These are phyloP conservation scores for Sebastes minor DNA, from an alignment of 2,797 vertebrate species.

Conservation along the genomic window DNA sequence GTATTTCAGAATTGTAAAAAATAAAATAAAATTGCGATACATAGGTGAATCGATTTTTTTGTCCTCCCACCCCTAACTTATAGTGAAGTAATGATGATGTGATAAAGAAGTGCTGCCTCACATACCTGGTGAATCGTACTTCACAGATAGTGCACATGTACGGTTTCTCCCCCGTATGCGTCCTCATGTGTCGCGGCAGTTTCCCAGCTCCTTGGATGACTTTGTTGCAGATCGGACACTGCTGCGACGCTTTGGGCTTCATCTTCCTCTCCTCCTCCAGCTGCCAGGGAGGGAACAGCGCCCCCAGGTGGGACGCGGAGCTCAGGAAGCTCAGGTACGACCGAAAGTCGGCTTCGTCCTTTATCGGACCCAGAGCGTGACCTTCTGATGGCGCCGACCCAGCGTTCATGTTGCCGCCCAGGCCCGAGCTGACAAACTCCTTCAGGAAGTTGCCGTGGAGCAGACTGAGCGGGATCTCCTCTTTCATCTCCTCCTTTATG, in stretches of 20 bases:
- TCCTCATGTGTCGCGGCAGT: slow-evolving; percentile 97
- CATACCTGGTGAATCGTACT: slow-evolving; percentile 98
- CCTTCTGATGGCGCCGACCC: slow-evolving; percentile 65
- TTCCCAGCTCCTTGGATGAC: slow-evolving; percentile 98
- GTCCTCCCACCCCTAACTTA: not conserved
- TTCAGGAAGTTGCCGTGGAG: slow-evolving; percentile 93
- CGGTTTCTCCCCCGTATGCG: slow-evolving; percentile 98
- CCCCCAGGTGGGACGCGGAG: slow-evolving; percentile 90
- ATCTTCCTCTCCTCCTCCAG: slow-evolving; percentile 97
- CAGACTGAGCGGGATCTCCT: slow-evolving; percentile 86
- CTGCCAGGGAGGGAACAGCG: slow-evolving; percentile 95
- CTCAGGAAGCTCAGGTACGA: slow-evolving; percentile 95
- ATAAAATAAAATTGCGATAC: too few relatives aligned
- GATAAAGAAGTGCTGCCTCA: not conserved
- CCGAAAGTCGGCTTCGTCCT: slow-evolving; percentile 92
- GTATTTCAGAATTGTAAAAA: too few relatives aligned
- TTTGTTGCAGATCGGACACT: slow-evolving; percentile 99
- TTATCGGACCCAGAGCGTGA: slow-evolving; percentile 87
- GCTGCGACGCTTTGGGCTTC: slow-evolving; percentile 97
- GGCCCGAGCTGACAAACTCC: slow-evolving; percentile 87
- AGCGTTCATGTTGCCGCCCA: slow-evolving; percentile 53
- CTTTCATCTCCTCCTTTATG: slow-evolving; percentile 96
- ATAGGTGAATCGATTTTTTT: too few relatives aligned
- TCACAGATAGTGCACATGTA: slow-evolving; percentile 99
- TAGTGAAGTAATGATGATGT: not conserved